Conservation (phyloP, 2,113 vertebrate species). For the Ardeotis arabs region DNA sequence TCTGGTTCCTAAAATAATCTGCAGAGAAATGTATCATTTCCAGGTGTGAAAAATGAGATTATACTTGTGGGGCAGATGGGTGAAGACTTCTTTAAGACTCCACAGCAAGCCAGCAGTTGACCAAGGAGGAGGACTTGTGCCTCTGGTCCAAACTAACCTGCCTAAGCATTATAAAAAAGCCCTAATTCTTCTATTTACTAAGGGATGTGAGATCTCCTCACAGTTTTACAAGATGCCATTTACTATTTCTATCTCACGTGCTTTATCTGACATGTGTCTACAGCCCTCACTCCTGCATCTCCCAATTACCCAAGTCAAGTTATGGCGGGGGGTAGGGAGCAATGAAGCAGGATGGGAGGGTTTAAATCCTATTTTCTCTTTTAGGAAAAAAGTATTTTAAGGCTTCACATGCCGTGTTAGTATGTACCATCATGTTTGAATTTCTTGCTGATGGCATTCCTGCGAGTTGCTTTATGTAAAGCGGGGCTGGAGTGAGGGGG, state of each 20-base stretch:
- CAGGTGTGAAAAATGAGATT: background rate
- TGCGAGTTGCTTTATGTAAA: background rate
- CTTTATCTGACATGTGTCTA: background rate
- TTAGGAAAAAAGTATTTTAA: background rate
- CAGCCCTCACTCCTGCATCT: background rate
- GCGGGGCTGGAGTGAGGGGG: accelerated
- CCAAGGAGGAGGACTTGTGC: background rate
- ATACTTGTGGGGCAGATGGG: background rate
- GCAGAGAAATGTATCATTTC: background rate
- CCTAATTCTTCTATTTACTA: background rate
- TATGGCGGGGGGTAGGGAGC: background rate
- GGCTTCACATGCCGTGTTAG: background rate
- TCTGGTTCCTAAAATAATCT: background rate
- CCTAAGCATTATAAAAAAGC: background rate
- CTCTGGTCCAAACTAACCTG: background rate
- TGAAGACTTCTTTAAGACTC: background rate
- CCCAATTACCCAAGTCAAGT: background rate
- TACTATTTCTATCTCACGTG: background rate
- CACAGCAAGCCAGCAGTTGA: background rate
- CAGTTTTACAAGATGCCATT: background rate
- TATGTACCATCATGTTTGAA: background rate
- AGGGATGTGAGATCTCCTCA: background rate
- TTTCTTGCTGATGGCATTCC: background rate
- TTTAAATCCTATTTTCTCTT: background rate
- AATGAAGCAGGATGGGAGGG: background rate